These are phyloP conservation scores for Penaeus indicus DNA, from an alignment of 1,140 invertebrate genomes.

Conservation along the genomic window DNA sequence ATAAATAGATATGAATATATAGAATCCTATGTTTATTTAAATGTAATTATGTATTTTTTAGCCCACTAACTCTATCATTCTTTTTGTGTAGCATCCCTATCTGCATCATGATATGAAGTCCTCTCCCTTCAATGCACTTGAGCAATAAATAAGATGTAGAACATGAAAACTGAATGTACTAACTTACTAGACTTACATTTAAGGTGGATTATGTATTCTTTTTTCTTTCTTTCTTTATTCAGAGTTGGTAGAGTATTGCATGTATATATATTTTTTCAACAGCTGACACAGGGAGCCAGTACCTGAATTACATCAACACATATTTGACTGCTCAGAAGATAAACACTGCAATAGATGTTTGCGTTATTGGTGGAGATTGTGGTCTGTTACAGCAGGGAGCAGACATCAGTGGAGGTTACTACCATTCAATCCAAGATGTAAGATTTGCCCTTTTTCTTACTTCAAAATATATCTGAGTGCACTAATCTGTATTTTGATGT, in stretches of 20 bases:
- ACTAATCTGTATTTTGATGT: neutral
- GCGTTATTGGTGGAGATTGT: constrained; percentile 90
- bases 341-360: constrained; percentile 92
- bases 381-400: constrained; percentile 94
- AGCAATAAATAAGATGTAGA: neutral
- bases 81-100: too few species aligned
- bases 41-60: too few species aligned
- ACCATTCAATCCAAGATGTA: constrained; percentile 61
- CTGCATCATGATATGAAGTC: too few species aligned
- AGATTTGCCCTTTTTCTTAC: neutral
- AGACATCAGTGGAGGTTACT: constrained; percentile 89
- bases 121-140: too few species aligned
- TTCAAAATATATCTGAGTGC: neutral
- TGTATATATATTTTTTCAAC: constrained; percentile 85
- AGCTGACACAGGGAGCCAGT: constrained; percentile 76
- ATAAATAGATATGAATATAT: too few species aligned
- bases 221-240: constrained; percentile 67
- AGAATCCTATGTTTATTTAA: too few species aligned
- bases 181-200: neutral
- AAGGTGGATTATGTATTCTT: constrained; percentile 75
- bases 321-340: constrained; percentile 95
- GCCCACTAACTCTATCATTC: too few species aligned
- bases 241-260: constrained; percentile 79
- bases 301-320: constrained; percentile 99
- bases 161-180: neutral